Evolutionary conservation across 2,113 vertebrate genomes (phyloP).

Genomic region (Sceloporus tristichus): DNA sequence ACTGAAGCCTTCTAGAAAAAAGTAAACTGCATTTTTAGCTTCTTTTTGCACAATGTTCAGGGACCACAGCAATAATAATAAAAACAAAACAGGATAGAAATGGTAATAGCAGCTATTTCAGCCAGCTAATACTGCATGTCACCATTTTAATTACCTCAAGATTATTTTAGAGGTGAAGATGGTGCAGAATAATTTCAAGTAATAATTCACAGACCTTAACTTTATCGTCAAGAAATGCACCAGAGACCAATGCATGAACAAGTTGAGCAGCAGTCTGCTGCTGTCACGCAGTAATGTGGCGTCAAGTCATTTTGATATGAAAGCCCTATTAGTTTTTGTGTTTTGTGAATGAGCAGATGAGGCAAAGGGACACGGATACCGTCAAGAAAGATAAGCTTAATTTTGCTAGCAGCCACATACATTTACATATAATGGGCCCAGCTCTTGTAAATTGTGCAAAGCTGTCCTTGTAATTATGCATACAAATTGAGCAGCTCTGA

Average conservation of each 20-base stretch:
- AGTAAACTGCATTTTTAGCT: not conserved
- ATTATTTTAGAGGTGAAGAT: not conserved
- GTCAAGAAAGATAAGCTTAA: not conserved
- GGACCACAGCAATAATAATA: not conserved
- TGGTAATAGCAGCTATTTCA: not conserved
- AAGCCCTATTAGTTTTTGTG: slow-evolving; percentile 7
- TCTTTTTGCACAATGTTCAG: not conserved
- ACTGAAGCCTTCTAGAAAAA: not conserved
- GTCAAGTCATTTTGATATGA: slow-evolving; percentile 5
- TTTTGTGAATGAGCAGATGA: not conserved
- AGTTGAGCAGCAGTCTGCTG: not conserved
- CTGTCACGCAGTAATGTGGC: not conserved
- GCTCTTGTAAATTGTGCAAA: not conserved
- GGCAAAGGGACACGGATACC: not conserved
- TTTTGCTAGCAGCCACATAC: not conserved
- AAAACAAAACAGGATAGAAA: not conserved
- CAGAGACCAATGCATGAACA: not conserved
- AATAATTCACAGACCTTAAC: not conserved
- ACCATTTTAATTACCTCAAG: not conserved
- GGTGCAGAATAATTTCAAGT: not conserved
- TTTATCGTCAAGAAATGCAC: not conserved
- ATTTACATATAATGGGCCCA: not conserved
- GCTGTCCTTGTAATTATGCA: not conserved
- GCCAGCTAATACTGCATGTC: not conserved
- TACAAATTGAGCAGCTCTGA: not conserved